These are phyloP conservation scores for Botrylloides violaceus DNA, from an alignment of 23 tunicate genomes.

Conservation along the genomic window DNA sequence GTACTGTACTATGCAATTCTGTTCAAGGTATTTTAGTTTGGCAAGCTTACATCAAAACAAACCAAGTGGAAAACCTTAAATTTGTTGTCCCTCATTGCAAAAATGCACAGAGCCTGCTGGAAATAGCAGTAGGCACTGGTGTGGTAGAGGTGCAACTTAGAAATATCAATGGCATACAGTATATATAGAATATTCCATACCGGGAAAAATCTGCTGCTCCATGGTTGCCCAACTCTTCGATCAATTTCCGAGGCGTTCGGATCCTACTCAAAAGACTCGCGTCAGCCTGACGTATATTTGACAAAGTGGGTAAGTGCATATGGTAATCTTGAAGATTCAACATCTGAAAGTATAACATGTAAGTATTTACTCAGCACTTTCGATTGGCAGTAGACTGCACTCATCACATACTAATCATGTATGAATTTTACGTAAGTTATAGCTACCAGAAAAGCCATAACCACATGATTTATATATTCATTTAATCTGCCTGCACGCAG, in stretches of 20 bases:
- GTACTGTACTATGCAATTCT: too few species aligned
- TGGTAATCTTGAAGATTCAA: constrained; percentile 22
- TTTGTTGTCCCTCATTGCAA: constrained; percentile 34
- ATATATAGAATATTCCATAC: too few species aligned
- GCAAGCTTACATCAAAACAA: background rate
- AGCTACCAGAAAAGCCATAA: too few species aligned
- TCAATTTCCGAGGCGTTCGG: constrained; percentile 14
- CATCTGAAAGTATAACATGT: background rate
- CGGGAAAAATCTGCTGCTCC: constrained; percentile 26
- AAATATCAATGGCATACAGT: too few species aligned
- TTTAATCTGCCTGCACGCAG: constrained; percentile 22
- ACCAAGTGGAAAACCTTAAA: constrained; percentile 29
- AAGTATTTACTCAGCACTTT: too few species aligned
- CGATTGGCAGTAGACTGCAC: too few species aligned
- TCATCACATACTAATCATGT: too few species aligned
- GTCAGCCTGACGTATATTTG: constrained; percentile 11
- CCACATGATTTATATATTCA: too few species aligned
- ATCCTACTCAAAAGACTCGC: background rate
- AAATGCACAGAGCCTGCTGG: background rate
- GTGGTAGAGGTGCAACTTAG: background rate
- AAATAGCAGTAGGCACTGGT: background rate
- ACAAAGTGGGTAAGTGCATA: constrained; percentile 13
- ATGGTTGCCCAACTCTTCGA: constrained; percentile 3
- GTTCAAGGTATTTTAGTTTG: background rate
- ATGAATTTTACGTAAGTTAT: too few species aligned